These are phyloP conservation scores for Anthopleura sola DNA, from an alignment of 64 coral and sea anemone genomes.

Conservation along the genomic window DNA sequence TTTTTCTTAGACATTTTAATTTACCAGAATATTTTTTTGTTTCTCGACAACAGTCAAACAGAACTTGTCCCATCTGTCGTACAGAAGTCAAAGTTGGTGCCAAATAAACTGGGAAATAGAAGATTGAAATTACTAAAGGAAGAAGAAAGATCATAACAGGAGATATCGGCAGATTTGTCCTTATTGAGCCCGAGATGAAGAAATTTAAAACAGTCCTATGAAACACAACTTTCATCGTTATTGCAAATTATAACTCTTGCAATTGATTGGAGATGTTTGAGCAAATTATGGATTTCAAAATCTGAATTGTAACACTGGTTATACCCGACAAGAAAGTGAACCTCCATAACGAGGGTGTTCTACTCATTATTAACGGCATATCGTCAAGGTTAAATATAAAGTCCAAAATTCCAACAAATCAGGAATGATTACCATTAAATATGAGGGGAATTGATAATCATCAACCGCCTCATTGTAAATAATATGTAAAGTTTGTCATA, in stretches of 20 bases:
- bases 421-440: background rate
- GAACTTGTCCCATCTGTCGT: slow-evolving; percentile 92
- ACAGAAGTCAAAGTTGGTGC: slow-evolving; percentile 74
- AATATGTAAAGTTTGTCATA: slow-evolving; percentile 4
- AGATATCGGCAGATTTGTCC: background rate
- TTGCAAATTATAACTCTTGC: background rate
- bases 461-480: background rate
- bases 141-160: background rate
- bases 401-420: background rate
- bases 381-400: background rate
- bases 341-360: background rate
- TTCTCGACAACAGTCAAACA: slow-evolving; percentile 73
- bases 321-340: background rate
- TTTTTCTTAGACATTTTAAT: background rate
- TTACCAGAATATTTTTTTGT: background rate
- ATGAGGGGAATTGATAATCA: background rate
- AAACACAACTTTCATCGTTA: background rate
- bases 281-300: background rate
- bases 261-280: no score
- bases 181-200: background rate
- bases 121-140: background rate
- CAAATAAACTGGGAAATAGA: slow-evolving; percentile 4
- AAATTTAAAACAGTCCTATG: background rate
- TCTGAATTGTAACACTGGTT: background rate
- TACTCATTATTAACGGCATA: background rate